Evolutionary conservation across 1,140 invertebrate genomes (phyloP).

Genomic region (Philotrypesis tridentata): DNA sequence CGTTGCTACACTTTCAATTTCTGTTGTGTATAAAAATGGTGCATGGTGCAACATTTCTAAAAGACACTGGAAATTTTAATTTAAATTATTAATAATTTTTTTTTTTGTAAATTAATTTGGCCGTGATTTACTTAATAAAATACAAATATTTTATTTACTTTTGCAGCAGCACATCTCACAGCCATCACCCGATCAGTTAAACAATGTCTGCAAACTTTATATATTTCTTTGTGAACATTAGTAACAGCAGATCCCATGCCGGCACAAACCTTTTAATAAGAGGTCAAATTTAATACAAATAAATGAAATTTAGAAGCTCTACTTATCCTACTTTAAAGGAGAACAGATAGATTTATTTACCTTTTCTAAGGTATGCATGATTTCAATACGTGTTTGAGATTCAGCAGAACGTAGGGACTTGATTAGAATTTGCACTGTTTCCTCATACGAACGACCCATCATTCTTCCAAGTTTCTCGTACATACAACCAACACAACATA

Average conservation of each 20-base stretch:
- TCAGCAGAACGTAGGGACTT: conserved; percentile 95
- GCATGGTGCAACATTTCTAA: conserved; percentile 92
- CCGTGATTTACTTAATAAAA: not conserved
- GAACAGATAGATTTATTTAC: conserved; percentile 67
- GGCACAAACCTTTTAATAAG: conserved; percentile 77
- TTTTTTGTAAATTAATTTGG: not conserved
- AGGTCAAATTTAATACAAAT: conserved; percentile 8
- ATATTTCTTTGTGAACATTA: conserved; percentile 93
- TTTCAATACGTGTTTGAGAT: conserved; percentile 96
- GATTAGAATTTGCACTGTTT: conserved; percentile 94
- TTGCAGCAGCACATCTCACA: conserved; percentile 90
- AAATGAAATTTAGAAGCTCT: not conserved
- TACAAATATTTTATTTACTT: conserved; percentile 72
- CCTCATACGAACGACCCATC: conserved; percentile 99
- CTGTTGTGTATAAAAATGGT: conserved; percentile 89
- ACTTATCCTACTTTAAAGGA: conserved; percentile 6
- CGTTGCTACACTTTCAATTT: conserved; percentile 91
- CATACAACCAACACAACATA: conserved; percentile 96
- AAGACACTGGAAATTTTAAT: conserved; percentile 80
- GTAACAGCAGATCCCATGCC: conserved; percentile 92
- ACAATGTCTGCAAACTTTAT: conserved; percentile 89
- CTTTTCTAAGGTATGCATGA: conserved; percentile 97
- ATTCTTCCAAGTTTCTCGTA: conserved; percentile 98
- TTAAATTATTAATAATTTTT: not conserved
- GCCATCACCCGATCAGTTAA: conserved; percentile 92